Evolutionary conservation across 2,888 invertebrate genomes (phyloP), one percentile per base, ranked within the genome.

Genomic region (Drosophila atroscutellata): DNA sequence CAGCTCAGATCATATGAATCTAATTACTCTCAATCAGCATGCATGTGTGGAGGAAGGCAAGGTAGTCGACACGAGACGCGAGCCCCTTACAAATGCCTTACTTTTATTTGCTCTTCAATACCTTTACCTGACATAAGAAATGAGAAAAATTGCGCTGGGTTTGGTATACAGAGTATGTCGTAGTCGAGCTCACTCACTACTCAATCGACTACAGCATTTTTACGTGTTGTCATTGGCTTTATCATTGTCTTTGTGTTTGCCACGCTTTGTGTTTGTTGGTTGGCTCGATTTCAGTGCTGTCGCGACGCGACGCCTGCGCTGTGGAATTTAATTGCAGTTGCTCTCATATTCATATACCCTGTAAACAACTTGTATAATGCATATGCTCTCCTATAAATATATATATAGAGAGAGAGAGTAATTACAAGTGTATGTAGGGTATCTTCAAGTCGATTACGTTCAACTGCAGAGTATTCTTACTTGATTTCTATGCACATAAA

Each of bases 231-330:
- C 45, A 20, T 54, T 34, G 7, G 9, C 20, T 52, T 34, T 36
- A 6, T n/a, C 4, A 28, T 30, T n/a, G n/a, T 8, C 45, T 37
- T 47, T 30, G 9, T 59, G 42, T 28, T 72, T 60, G 62, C 49
- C 51, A 49, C 47, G 18, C 32, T 59, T 57, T 67, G 32, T 13
- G 20, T 32, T 32, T 36, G 58, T 71, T 63, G 52, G 49, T 73
- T 63, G 73, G 58, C 34, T 37, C 24, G n/a, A 15, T 55, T 32
- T 15, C 32, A 39, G 32, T 20, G 15, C 28, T 42, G 24, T 45
- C 18, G 60, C 45, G 28, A 62, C 18, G 60, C 45, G 28, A 62
- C 76, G 65, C 75, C 75, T 60, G 75, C 75, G 75, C 75, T 68
- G 57, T 55, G 47, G 37, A 61, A 30, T 77, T 62, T 37, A 20